These are phyloP conservation scores for Chamaea fasciata DNA, from an alignment of 2,113 vertebrate species.

Conservation along the genomic window DNA sequence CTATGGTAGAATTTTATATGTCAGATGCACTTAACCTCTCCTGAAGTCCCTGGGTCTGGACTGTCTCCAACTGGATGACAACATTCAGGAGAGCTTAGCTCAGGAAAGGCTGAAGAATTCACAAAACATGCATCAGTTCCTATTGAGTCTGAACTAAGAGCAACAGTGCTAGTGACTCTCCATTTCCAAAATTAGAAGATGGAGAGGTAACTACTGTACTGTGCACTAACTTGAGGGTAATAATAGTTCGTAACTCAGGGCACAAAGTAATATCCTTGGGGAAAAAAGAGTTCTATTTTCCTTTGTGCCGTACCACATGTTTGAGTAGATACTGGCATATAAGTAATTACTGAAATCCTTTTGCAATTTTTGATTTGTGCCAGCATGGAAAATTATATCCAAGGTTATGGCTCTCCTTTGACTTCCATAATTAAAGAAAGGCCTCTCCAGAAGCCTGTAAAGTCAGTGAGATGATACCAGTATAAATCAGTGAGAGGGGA, in stretches of 20 bases:
- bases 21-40: not conserved
- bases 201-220: not conserved
- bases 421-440: not conserved
- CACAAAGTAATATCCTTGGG: not conserved
- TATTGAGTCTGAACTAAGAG: not conserved
- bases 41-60: not conserved
- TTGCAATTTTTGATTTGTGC: not conserved
- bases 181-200: not conserved
- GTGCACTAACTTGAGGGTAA: not conserved
- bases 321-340: not conserved
- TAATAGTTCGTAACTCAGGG: not conserved
- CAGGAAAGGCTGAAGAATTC: not conserved
- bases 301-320: not conserved
- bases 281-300: not conserved
- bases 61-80: not conserved
- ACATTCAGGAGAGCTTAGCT: not conserved
- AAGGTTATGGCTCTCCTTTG: not conserved
- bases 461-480: not conserved
- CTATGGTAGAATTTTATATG: not conserved
- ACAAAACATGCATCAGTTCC: not conserved
- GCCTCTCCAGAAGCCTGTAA: not conserved
- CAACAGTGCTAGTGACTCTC: not conserved
- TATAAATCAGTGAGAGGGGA: not conserved
- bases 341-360: not conserved
- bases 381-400: not conserved